A percentile compares a stretch with the other conserved stretches of the same genome.
These are phyloP conservation scores for Parambassis ranga DNA, from an alignment of 2,797 vertebrate species.

Conservation along the genomic window DNA sequence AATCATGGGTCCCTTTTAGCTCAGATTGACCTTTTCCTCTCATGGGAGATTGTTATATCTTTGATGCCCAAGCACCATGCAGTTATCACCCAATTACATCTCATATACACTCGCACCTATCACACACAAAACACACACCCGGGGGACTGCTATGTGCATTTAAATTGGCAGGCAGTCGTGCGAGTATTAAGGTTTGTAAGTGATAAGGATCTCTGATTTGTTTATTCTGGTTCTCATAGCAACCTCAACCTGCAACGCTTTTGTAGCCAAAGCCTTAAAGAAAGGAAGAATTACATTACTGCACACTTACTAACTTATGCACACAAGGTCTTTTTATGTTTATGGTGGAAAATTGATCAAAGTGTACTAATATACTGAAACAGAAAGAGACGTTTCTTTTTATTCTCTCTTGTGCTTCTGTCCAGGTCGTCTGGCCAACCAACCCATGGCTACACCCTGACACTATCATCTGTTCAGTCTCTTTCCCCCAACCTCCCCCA, in stretches of 20 bases:
- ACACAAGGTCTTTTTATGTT: neutral
- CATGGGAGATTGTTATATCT: conserved; percentile 46
- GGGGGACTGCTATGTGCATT: neutral
- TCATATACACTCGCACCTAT: neutral
- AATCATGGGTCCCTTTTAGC: neutral
- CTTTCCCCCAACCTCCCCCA: conserved; percentile 15
- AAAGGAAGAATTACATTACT: conserved; percentile 17
- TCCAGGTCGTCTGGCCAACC: conserved; percentile 33
- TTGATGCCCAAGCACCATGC: conserved; percentile 4
- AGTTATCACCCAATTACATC: conserved; percentile 45
- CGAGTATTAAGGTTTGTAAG: neutral
- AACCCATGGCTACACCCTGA: conserved; percentile 42
- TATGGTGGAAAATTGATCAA: neutral
- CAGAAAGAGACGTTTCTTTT: neutral
- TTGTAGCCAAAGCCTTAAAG: conserved; percentile 6
- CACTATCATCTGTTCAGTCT: conserved; percentile 62
- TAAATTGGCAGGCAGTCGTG: neutral
- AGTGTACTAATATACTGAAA: too few relatives aligned
- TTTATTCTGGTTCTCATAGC: conserved; percentile 36
- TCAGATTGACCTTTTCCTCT: neutral
- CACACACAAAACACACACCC: neutral
- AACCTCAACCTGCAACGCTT: conserved; percentile 9
- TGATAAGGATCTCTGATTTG: conserved; percentile 28
- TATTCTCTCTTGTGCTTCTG: conserved; percentile 32
- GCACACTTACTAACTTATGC: neutral